Evolutionary conservation across 2,888 invertebrate genomes (phyloP), one percentile per base, ranked within the genome.

Genomic region (Acanthosepion pharaonis): DNA sequence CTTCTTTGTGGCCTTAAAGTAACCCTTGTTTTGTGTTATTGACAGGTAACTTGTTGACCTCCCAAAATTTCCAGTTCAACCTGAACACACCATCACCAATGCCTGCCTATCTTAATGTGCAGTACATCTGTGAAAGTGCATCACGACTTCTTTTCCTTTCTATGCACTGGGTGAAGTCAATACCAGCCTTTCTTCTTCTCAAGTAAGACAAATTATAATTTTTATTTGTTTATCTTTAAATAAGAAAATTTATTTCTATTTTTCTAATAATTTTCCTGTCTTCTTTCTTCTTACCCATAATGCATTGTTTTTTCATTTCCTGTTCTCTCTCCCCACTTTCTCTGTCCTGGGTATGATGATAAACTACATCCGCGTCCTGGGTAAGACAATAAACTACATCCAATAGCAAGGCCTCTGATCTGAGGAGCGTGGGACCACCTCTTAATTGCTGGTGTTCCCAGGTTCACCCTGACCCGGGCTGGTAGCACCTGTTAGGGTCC

Each of bases 91-190:
- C 98, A 8, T 98, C 98, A 51, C 98, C 99, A 15, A 98, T 99
- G 96, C 98, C 99, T 28, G 98, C 98, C n/a, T 99, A 98, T 97
- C 98, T 99, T 96, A 99, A 99, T 96, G 98, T 99, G 96, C 99
- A 99, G 98, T 99, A 99, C 96, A 98, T 99, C 94, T 99, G 99
- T 98, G 99, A 99, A 98, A 99, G 99, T 96, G 99, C 99, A 51
- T 99, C 99, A 5, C 98, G 99, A 94, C 98, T 99, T 94, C 98
- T 99, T 95, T 99, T 99, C 97, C 98, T 99, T 23, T 98, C 98
- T 28, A 98, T 99, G 95, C 98, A 99, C 97, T 99, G 99, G 99
- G 98, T 99, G 94, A 98, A 98, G 96, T 98, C 98, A 96, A 98
- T 99, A 96, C 98, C 98, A 53, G 98, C 98, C 92, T 99, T 99